These are phyloP conservation scores for Lepetodrilus schrolli DNA, from an alignment of 2,888 invertebrate species.

Conservation along the genomic window DNA sequence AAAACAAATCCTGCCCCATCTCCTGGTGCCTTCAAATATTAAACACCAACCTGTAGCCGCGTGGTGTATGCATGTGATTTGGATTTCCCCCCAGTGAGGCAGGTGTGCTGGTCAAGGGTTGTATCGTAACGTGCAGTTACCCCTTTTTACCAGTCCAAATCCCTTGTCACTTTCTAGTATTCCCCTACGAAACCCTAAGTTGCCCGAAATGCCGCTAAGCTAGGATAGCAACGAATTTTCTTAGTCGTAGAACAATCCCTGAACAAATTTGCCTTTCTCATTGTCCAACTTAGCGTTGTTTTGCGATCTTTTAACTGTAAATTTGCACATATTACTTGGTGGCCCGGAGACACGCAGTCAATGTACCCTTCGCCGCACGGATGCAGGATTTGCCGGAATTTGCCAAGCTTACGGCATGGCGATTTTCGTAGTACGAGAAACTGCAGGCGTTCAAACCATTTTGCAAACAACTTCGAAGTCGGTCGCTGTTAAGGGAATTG, in stretches of 20 bases:
- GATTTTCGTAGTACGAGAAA: constrained; percentile 18
- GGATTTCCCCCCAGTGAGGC: not conserved
- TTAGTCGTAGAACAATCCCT: constrained; percentile 33
- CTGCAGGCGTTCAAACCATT: constrained; percentile 27
- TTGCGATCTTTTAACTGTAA: constrained; percentile 36
- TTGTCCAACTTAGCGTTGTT: constrained; percentile 37
- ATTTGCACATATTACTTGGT: constrained; percentile 34
- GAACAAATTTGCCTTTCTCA: constrained; percentile 31
- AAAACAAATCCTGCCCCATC: constrained; percentile 1
- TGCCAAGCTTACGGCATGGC: constrained; percentile 30
- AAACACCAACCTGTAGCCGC: constrained; percentile 19
- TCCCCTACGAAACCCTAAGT: constrained; percentile 17
- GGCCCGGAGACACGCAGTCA: constrained; percentile 15
- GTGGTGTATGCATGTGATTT: constrained; percentile 26
- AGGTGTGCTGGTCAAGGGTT: constrained; percentile 24
- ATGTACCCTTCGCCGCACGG: constrained; percentile 24
- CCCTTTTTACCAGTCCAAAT: constrained; percentile 8
- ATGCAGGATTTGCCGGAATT: constrained; percentile 27
- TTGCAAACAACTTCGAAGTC: constrained; percentile 31
- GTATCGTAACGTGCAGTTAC: constrained; percentile 3
- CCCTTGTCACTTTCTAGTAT: constrained; percentile 21
- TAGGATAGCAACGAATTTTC: constrained; percentile 27
- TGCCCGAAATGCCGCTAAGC: constrained; percentile 29
- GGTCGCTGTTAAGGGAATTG: constrained; percentile 29
- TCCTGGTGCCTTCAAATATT: constrained; percentile 10